Evolutionary conservation across 2,113 vertebrate species (phyloP), one percentile per base, ranked within the genome.

Genomic region (Hypanus sabinus): DNA sequence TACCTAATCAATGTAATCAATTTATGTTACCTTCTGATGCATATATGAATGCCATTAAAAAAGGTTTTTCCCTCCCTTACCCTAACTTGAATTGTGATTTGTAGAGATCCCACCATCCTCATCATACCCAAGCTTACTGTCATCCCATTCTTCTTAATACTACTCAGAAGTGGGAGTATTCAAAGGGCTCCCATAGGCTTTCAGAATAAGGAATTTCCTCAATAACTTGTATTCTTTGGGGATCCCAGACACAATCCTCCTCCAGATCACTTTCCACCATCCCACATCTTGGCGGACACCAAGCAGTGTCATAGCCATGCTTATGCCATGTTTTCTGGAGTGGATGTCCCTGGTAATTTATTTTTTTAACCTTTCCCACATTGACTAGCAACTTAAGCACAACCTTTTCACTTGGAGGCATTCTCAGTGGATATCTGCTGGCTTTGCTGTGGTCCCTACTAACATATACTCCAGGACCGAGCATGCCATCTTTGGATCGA

Each of bases 181-280:
- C 62, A 65, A 1, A 6, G 14, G 8, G 8, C 9, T 11, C 8
- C 81, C 38, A 10, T 2, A 5, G 46, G 81, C 8, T 2, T 27
- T 7, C 0, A 83, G 0, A 1, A 55, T 0, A 5, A 30, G 1
- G 2, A 10, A 97, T 95, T 68, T 60, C 8, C 0, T 0, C 0
- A 0, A 95, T 0, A 94, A 96, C 94, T 0, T 0, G 0, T 94
- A 96, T 96, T n/a, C 94, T 77, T 0, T 0, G 0, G 0, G 96
- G 94, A 75, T 96, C 95, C 95, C 95, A 96, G 88, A 97, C 94
- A 6, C 96, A 97, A 73, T 96, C 68, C 87, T 96, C 96, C 94
- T 97, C 96, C 94, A 96, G 88, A 7, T 95, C 95, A 0, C 96
- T 96, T 1, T 0, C 0, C 81, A 96, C 96, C 96, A 96, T 97